Conservation (phyloP, 2,797 vertebrate species). For the Neosilurus hyrtlii region DNA sequence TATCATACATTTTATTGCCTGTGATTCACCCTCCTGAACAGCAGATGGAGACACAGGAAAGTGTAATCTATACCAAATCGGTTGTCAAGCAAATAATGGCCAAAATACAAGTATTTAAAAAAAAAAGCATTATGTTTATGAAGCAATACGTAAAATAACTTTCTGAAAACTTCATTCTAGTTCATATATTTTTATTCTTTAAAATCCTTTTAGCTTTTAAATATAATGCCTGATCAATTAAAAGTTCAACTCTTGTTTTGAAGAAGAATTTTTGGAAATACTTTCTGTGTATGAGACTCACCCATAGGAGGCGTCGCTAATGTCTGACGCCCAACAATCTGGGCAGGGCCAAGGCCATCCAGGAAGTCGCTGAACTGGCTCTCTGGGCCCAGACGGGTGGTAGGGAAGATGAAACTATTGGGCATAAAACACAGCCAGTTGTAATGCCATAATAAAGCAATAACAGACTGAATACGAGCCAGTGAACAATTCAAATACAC, state of each 20-base stretch:
- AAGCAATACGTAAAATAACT: not conserved
- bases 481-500: not conserved
- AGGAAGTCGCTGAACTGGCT: constrained; percentile 98
- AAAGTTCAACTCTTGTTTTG: not conserved
- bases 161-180: not conserved
- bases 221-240: not conserved
- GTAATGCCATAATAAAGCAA: not conserved
- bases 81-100: not conserved
- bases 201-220: not conserved
- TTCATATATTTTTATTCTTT: not conserved
- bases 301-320: constrained; percentile 95
- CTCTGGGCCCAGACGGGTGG: constrained; percentile 87
- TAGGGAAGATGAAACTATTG: constrained; percentile 81
- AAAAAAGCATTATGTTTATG: not conserved
- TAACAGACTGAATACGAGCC: not conserved
- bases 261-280: not conserved
- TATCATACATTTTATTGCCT: not conserved
- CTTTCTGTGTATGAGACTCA: constrained; percentile 67
- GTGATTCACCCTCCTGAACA: constrained; percentile 53
- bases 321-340: constrained; percentile 95
- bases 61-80: not conserved
- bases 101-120: not conserved
- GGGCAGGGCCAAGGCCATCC: constrained; percentile 92
- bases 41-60: constrained; percentile 65
- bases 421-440: not conserved